These are phyloP conservation scores for Leptopilina drosophilae DNA, from an alignment of 2,888 invertebrate species.

Conservation along the genomic window DNA sequence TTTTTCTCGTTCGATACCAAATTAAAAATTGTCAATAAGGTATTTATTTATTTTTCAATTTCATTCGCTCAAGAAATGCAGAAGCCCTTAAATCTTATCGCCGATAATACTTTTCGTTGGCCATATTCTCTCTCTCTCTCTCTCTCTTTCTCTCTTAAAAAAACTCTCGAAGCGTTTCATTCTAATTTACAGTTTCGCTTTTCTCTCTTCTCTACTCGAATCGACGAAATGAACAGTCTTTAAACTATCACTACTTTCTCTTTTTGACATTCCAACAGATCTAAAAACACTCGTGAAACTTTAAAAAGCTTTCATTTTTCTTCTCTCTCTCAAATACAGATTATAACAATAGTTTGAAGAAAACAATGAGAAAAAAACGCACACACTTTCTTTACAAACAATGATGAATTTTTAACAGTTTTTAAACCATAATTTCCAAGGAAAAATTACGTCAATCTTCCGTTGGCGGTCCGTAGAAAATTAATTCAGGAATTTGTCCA, in stretches of 20 bases:
- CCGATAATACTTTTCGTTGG: conserved; percentile 38
- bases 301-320: neutral
- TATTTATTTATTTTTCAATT: neutral
- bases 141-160: conserved; percentile 6
- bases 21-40: no score
- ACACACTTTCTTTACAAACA: conserved; percentile 35
- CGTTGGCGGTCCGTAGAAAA: conserved; percentile 93
- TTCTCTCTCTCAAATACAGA: neutral
- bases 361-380: neutral
- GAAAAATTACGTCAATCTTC: conserved; percentile 70
- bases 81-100: conserved; percentile 18
- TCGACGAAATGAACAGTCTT: conserved; percentile 23
- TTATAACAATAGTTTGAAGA: conserved; percentile 3
- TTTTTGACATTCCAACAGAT: neutral
- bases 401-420: conserved; percentile 38
- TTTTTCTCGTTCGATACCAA: conserved; percentile 2
- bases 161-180: conserved; percentile 20
- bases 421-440: conserved; percentile 63
- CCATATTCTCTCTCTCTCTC: conserved; percentile 18
- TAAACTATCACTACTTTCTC: conserved; percentile 24
- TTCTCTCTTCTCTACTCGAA: neutral
- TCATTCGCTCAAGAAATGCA: conserved; percentile 29
- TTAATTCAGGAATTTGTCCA: conserved; percentile 97
- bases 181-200: conserved; percentile 22
- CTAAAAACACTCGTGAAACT: conserved; percentile 6